phyloP scores from a whole-genome alignment of 1,140 invertebrate genomes.

The Trichoplusia ni region DNA sequence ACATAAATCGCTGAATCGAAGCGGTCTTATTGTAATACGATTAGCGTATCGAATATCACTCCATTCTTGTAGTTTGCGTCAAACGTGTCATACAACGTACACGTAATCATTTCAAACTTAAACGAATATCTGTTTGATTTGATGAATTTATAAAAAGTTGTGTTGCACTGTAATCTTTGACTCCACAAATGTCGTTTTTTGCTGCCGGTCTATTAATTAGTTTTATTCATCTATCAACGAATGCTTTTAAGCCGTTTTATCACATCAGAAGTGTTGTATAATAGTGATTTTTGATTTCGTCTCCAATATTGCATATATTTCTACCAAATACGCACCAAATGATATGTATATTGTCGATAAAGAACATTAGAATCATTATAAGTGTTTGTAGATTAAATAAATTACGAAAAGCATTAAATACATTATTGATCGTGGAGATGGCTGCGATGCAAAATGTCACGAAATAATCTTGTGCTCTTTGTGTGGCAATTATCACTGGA shows the following conservation, averaged over 20 bases:
- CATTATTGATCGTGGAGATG: background rate
- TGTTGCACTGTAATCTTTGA: constrained; percentile 27
- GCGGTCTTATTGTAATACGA: constrained; percentile 20
- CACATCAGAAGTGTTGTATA: no score
- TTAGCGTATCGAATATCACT: constrained; percentile 7
- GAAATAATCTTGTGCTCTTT: constrained; percentile 39
- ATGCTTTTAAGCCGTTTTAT: constrained; percentile 7
- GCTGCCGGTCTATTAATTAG: constrained; percentile 11
- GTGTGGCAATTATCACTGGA: constrained; percentile 68
- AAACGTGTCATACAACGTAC: background rate
- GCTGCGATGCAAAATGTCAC: background rate
- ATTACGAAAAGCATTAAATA: no score
- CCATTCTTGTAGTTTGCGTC: constrained; percentile 20
- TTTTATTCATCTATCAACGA: constrained; percentile 12
- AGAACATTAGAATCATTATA: no score
- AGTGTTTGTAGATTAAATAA: no score
- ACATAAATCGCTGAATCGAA: constrained; percentile 17
- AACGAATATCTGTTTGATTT: constrained; percentile 10
- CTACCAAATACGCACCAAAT: no score
- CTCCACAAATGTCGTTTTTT: constrained; percentile 14
- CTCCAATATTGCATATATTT: no score
- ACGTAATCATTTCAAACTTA: background rate
- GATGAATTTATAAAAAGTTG: constrained; percentile 1
- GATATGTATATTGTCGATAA: no score
- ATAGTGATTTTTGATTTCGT: no score